These are phyloP conservation scores for Cepaea nemoralis DNA, from an alignment of 1,140 invertebrate genomes.

Conservation along the genomic window DNA sequence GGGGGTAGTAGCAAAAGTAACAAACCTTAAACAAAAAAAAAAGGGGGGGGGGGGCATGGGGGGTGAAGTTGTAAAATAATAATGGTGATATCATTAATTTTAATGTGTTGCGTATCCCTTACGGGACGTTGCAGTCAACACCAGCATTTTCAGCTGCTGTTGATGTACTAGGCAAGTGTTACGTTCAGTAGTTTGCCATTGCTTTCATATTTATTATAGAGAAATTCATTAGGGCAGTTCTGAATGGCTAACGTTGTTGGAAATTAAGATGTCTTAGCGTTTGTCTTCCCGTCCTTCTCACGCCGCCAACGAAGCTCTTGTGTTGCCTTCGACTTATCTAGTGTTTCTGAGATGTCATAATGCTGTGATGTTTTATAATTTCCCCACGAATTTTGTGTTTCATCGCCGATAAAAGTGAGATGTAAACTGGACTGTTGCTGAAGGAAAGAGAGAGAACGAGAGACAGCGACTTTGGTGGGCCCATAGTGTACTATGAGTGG, in stretches of 20 bases:
- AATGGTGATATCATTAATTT: no score
- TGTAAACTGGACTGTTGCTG: conserved; percentile 55
- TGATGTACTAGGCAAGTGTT: no score
- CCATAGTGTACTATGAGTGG: conserved; percentile 82
- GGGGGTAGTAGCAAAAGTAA: no score
- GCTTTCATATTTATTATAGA: no score
- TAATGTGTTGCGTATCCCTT: no score
- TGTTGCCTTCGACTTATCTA: neutral
- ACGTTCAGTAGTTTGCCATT: no score
- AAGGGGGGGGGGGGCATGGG: no score
- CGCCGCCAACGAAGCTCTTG: neutral
- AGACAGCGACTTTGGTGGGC: conserved; percentile 47
- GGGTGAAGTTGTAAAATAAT: no score
- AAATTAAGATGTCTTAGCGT: conserved; percentile 19
- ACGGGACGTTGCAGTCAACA: no score
- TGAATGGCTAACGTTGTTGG: conserved; percentile 40
- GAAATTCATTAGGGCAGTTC: conserved; percentile 46
- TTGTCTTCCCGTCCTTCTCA: neutral
- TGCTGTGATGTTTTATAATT: neutral
- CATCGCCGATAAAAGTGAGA: conserved; percentile 54
- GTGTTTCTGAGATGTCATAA: neutral
- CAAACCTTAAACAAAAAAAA: no score
- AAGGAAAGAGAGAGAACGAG: conserved; percentile 46
- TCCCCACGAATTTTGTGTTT: conserved; percentile 37
- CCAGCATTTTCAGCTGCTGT: no score